Evolutionary conservation across 2,888 invertebrate species (phyloP), one percentile per base, ranked within the genome.

Genomic region (Thecophora atra): DNA sequence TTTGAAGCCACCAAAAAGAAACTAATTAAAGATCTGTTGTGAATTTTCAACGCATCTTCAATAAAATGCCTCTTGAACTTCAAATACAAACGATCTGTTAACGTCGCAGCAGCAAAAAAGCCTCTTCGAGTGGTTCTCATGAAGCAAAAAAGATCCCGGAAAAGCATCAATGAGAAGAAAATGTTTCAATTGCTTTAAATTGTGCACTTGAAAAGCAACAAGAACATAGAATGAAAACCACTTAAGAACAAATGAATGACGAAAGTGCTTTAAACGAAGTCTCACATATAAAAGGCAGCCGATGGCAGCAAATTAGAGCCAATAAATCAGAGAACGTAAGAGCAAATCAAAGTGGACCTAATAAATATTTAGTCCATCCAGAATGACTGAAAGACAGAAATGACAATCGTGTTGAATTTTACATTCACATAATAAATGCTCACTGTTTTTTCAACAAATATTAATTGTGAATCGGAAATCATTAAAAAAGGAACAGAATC

Each of bases 261-360:
- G 15, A 47, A 47, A 51, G n/a, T 44, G 47, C 47, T 51, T 65
- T 65, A 44, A 65, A 65, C 65, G 65, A 65, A 44, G 64, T 24
- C 47, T 26, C 26, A 64, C 65, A 44, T 51, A 65, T 5, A 37
- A 65, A 65, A 19, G 65, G 28, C 24, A 47, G 51, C n/a, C 63
- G 37, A 37, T 37, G 37, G 37, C 7, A 37, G 11, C 6, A 11
- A 37, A 21, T n/a, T n/a, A n/a, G n/a, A n/a, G n/a, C n/a, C n/a
- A n/a, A n/a, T n/a, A n/a, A n/a, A n/a, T n/a, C n/a, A n/a, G n/a
- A n/a, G n/a, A n/a, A n/a, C n/a, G n/a, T n/a, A n/a, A n/a, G n/a
- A n/a, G n/a, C n/a, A n/a, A n/a, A n/a, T n/a, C n/a, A n/a, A n/a
- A n/a, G n/a, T n/a, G n/a, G n/a, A n/a, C n/a, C n/a, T n/a, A n/a